Conservation (phyloP, 2,113 vertebrate species). For the Tichodroma muraria region DNA sequence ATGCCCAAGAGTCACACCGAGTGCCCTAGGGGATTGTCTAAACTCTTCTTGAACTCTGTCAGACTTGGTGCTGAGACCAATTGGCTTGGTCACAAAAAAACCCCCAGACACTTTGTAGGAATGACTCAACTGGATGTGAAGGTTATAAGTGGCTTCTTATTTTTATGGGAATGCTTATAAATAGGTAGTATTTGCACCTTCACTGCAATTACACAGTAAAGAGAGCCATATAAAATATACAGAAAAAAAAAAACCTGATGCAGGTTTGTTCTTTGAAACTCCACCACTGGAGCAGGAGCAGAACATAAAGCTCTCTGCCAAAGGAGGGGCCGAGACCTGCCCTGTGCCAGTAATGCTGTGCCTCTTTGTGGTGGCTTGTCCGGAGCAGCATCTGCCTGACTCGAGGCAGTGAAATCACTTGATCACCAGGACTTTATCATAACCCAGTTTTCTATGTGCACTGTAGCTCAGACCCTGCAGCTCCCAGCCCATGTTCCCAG, state of each 20-base stretch:
- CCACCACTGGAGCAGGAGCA: not conserved
- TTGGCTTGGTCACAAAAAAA: not conserved
- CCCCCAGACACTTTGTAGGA: not conserved
- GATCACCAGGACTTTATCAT: not conserved
- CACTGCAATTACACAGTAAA: not conserved
- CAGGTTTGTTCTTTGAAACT: not conserved
- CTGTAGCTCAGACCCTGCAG: not conserved
- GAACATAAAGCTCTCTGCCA: not conserved
- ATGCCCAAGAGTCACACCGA: no score
- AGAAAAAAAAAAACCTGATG: not conserved
- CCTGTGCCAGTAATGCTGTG: not conserved
- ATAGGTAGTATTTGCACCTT: not conserved
- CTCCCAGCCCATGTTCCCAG: not conserved
- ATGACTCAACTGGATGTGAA: not conserved
- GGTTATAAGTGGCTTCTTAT: not conserved
- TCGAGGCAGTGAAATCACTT: not conserved
- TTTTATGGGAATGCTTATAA: not conserved
- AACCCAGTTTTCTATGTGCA: not conserved
- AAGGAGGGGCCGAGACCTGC: not conserved
- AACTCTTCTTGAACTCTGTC: not conserved
- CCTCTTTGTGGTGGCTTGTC: accelerated
- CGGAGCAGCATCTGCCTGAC: not conserved
- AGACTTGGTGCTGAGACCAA: not conserved
- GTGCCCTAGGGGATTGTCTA: not conserved
- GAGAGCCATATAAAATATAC: not conserved